Base-by-base conservation (phyloP, 1,140 invertebrate genomes). In the Antheraea mylitta region DNA sequence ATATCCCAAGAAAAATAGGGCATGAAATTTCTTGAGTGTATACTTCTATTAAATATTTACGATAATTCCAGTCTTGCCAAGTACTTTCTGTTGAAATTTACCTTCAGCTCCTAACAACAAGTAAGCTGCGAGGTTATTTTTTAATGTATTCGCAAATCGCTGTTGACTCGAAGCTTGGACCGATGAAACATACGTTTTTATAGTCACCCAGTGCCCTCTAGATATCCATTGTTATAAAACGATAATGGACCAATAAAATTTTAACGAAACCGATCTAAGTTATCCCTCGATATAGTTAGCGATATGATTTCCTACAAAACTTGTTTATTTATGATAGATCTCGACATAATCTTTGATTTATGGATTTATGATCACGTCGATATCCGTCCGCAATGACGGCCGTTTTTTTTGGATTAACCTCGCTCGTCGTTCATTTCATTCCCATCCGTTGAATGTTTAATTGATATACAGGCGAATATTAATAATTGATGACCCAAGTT, bases 151-250 rank as follows among this genome's bases (percentile, higher is more conserved):
- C 13, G 45, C 38, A 11, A 53, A 53, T 16, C 45, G 45, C 45
- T 16, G 13, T 53, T 13, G 16, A 53, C 45, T 53, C 45, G 1
- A 16, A 13, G 16, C 45, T 16, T 53, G 16, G 1, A 53, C 45
- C 16, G 11, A 53, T 10, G 16, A 42, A n/a, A 48, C n/a, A 64
- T 42, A 18, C n/a, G 16, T 30, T 78, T 76, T 74, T 76, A 76
- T 74, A 59, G 70, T 66, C 11, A 16, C 58, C 69, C 64, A 42
- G 64, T 48, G 65, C 16, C 64, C 67, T 66, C 71, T 73, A 69
- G 70, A 74, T 78, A 79, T 77, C 74, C 78, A 74, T 75, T 77
- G 75, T 77, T 79, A 75, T 77, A 79, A 77, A 79, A 72, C 75
- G 68, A 71, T 79, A 75, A 79, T 72, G 65, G 73, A 61, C 65